A percentile compares a stretch with the other conserved stretches of the same genome.
phyloP scores from a whole-genome alignment of 2,113 vertebrate genomes.

The Oostethus manadensis region DNA sequence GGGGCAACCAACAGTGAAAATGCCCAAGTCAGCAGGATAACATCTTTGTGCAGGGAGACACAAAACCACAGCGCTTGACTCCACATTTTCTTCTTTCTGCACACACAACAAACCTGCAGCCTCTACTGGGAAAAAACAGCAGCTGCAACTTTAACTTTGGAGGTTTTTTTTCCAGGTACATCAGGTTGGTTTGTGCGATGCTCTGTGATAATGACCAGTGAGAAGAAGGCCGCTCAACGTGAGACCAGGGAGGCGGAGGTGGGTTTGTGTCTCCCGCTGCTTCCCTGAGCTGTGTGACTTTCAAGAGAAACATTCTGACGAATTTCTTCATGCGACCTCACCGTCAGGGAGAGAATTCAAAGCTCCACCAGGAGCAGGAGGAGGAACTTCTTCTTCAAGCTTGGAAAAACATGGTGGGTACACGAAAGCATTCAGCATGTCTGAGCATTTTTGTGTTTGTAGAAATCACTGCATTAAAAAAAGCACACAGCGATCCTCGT shows the following conservation, averaged over 20 bases:
- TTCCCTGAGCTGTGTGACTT: not conserved
- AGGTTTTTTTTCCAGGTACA: not conserved
- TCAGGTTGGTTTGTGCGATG: constrained; percentile 2
- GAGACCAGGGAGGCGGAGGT: constrained; percentile 71
- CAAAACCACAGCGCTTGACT: constrained; percentile 32
- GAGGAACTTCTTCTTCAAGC: constrained; percentile 75
- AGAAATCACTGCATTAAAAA: too few species aligned
- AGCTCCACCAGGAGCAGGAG: constrained; percentile 68
- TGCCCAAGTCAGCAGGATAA: constrained; percentile 58
- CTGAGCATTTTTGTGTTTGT: not conserved
- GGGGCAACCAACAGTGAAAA: constrained; percentile 26
- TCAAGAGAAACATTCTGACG: not conserved
- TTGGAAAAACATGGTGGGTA: constrained; percentile 79
- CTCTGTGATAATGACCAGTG: constrained; percentile 64
- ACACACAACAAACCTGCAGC: constrained; percentile 42
- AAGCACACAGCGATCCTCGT: too few species aligned
- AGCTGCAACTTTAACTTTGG: constrained; percentile 5
- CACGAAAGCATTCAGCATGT: not conserved
- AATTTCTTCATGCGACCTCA: constrained; percentile 43
- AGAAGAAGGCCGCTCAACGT: constrained; percentile 62
- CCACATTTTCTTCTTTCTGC: constrained; percentile 44
- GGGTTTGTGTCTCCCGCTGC: constrained; percentile 18
- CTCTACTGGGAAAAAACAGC: constrained; percentile 23
- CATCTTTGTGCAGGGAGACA: constrained; percentile 13
- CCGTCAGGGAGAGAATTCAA: constrained; percentile 60